Conservation (phyloP, 2,113 vertebrate genomes). For the Grus americana region DNA sequence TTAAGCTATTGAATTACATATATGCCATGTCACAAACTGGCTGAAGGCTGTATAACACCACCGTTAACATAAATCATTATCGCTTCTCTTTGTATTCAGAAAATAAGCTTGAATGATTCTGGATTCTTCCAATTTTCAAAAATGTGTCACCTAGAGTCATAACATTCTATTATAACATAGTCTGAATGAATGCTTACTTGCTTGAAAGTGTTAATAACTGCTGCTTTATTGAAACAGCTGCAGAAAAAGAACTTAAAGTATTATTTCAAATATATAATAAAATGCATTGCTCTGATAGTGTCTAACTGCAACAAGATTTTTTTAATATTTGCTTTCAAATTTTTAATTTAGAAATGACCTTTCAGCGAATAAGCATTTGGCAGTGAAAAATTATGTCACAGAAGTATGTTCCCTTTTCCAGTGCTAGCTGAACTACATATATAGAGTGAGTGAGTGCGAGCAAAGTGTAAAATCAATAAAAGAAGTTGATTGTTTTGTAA, state of each 20-base stretch:
- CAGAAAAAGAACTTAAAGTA: not conserved
- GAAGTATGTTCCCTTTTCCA: not conserved
- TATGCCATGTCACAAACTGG: not conserved
- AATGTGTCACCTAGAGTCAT: not conserved
- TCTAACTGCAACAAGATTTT: not conserved
- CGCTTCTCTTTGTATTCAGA: not conserved
- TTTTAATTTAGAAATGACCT: constrained; percentile 38
- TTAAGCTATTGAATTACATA: not conserved
- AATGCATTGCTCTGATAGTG: not conserved
- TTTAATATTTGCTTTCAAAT: not conserved
- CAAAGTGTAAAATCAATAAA: constrained; percentile 50
- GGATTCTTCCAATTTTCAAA: not conserved
- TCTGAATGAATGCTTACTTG: not conserved
- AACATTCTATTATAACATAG: not conserved
- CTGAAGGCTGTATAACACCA: not conserved
- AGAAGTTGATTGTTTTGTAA: constrained; percentile 57
- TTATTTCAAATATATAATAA: not conserved
- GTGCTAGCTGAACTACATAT: not conserved
- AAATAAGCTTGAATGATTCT: not conserved
- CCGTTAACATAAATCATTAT: not conserved
- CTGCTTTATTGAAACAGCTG: not conserved
- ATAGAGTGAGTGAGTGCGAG: not conserved
- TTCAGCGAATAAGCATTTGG: constrained; percentile 1
- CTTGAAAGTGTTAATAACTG: not conserved
- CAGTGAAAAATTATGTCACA: constrained; percentile 9